A percentile compares a stretch with the other conserved stretches of the same genome.
Evolutionary conservation across 2,797 vertebrate genomes (phyloP).

Genomic region (Notoglanidium macrostoma): DNA sequence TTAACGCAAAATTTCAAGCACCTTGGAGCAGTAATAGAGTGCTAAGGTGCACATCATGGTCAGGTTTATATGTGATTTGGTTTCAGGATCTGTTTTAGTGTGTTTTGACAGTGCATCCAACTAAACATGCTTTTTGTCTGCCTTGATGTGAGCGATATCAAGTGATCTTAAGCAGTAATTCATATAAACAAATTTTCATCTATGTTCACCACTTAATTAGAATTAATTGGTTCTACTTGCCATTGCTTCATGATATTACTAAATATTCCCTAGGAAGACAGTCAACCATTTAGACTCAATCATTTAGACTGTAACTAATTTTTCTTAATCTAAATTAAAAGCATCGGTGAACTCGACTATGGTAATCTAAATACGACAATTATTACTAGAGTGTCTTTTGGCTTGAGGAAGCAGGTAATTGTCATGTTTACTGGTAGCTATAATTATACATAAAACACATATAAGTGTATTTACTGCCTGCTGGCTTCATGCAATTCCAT

Average conservation of each 20-base stretch:
- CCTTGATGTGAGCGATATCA: conserved; percentile 29
- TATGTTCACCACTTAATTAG: conserved; percentile 34
- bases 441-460: background rate
- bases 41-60: conserved; percentile 34
- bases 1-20: conserved; percentile 85
- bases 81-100: conserved; percentile 38
- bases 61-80: conserved; percentile 44
- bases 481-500: background rate
- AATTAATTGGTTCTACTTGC: conserved; percentile 36
- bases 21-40: conserved; percentile 63
- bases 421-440: conserved; percentile 1
- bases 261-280: conserved; percentile 26
- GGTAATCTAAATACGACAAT: conserved; percentile 1
- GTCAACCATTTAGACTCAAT: conserved; percentile 27
- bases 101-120: conserved; percentile 46
- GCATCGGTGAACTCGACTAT: background rate
- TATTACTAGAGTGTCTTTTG: background rate
- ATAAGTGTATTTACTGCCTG: background rate
- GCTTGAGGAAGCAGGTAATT: conserved; percentile 4
- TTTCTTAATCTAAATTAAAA: conserved; percentile 9
- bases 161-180: conserved; percentile 22
- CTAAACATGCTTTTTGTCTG: conserved; percentile 26
- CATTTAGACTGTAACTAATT: background rate
- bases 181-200: conserved; percentile 39
- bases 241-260: conserved; percentile 27